Percentiles rank a stretch among this genome's conserved stretches.
These are phyloP conservation scores for Acanthiza pusilla DNA, from an alignment of 2,797 vertebrate species.

Conservation along the genomic window DNA sequence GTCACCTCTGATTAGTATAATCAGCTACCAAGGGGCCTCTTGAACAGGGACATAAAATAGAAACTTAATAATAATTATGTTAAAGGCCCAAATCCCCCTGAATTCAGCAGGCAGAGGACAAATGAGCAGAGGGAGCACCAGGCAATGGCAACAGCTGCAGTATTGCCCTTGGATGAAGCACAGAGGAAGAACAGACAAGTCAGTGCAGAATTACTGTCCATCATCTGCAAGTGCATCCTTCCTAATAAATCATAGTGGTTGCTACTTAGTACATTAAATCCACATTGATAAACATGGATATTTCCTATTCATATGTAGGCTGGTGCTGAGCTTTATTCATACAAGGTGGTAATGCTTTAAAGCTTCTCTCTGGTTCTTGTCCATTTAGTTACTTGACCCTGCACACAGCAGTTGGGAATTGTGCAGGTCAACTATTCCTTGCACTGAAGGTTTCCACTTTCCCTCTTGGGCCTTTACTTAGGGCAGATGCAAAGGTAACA, in stretches of 20 bases:
- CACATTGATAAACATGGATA: background rate
- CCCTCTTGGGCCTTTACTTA: background rate
- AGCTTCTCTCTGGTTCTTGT: background rate
- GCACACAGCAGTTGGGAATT: background rate
- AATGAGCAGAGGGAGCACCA: background rate
- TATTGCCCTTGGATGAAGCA: background rate
- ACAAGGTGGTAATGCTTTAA: rapidly evolving
- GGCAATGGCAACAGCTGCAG: background rate
- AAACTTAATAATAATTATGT: background rate
- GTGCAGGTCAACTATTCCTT: background rate
- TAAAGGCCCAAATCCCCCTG: background rate
- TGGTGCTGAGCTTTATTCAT: background rate
- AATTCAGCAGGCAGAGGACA: background rate
- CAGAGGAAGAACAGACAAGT: background rate
- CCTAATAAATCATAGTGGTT: background rate
- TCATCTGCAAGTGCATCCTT: background rate
- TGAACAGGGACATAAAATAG: background rate
- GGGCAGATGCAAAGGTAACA: background rate
- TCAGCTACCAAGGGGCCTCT: background rate
- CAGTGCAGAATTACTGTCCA: background rate
- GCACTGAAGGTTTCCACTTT: background rate
- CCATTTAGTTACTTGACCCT: background rate
- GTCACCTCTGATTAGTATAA: conserved; percentile 50
- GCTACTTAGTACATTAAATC: background rate
- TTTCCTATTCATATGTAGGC: background rate